phyloP scores from a whole-genome alignment of 2,888 invertebrate genomes.

The Malachius bipustulatus region DNA sequence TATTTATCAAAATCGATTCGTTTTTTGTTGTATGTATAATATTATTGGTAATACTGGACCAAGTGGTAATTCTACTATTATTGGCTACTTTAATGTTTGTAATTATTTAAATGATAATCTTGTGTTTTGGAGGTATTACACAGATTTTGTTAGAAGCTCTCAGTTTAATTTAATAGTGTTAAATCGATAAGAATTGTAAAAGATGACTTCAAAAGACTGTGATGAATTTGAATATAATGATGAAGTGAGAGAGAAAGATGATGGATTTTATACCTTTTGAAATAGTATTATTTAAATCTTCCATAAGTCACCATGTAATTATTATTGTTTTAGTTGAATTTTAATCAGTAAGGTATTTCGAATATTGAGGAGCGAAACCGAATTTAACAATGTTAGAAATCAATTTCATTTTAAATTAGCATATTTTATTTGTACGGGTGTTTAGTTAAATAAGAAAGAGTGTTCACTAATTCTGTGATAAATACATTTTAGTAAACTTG shows the following conservation, averaged over 20 bases:
- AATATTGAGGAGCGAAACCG: slow-evolving; percentile 22
- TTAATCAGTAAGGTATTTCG: slow-evolving; percentile 13
- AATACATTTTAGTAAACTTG: slow-evolving; percentile 39
- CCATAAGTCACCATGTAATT: slow-evolving; percentile 18
- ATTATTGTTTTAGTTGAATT: slow-evolving; percentile 17
- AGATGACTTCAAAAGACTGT: slow-evolving; percentile 23
- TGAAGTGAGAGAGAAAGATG: slow-evolving; percentile 19
- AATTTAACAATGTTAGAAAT: no score
- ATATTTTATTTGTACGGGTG: slow-evolving; percentile 34
- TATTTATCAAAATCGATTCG: no score
- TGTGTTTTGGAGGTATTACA: no score
- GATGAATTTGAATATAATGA: slow-evolving; percentile 27
- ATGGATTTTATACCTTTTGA: slow-evolving; percentile 20
- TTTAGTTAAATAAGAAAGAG: slow-evolving; percentile 32
- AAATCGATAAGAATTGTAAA: slow-evolving; percentile 2
- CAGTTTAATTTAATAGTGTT: no score
- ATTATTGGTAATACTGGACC: no score
- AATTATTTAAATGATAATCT: no score
- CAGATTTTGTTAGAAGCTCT: no score
- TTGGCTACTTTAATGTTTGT: no score
- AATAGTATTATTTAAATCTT: slow-evolving; percentile 27
- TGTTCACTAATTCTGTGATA: slow-evolving; percentile 42
- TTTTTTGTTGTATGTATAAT: no score
- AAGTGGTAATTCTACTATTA: no score
- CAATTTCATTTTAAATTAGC: slow-evolving; percentile 26